A percentile compares a stretch with the other conserved stretches of the same genome.
These are phyloP conservation scores for Henicopernis longicauda DNA, from an alignment of 2,113 vertebrate genomes.

Conservation along the genomic window DNA sequence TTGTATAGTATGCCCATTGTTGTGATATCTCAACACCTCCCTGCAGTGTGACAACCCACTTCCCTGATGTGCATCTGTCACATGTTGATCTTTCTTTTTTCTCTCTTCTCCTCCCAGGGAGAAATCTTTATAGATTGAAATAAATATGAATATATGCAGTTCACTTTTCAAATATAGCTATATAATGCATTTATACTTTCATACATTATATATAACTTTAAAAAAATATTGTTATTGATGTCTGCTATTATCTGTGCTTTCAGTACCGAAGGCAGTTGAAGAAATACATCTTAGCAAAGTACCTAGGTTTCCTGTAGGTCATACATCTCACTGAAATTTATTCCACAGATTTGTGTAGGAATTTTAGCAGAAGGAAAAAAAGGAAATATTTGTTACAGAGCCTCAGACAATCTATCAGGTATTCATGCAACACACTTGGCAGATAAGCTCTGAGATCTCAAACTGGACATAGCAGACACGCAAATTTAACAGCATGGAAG, in stretches of 20 bases:
- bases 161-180: conserved; percentile 9
- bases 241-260: neutral
- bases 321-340: neutral
- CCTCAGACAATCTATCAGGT: neutral
- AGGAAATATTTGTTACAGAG: neutral
- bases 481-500: neutral
- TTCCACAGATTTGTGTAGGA: neutral
- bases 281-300: neutral
- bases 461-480: neutral
- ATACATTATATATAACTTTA: neutral
- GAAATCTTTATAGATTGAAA: neutral
- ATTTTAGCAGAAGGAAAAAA: neutral
- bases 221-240: neutral
- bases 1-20: neutral
- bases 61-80: conserved; percentile 39
- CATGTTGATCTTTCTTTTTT: neutral
- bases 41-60: conserved; percentile 20
- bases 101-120: neutral
- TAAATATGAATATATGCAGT: neutral
- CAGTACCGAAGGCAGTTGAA: neutral
- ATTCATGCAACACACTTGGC: neutral
- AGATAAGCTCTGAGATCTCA: conserved; percentile 1
- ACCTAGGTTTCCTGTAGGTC: neutral
- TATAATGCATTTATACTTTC: neutral
- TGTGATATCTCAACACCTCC: conserved; percentile 19